These are phyloP conservation scores for Heliconius sara DNA, from an alignment of 2,888 invertebrate species.

Conservation along the genomic window DNA sequence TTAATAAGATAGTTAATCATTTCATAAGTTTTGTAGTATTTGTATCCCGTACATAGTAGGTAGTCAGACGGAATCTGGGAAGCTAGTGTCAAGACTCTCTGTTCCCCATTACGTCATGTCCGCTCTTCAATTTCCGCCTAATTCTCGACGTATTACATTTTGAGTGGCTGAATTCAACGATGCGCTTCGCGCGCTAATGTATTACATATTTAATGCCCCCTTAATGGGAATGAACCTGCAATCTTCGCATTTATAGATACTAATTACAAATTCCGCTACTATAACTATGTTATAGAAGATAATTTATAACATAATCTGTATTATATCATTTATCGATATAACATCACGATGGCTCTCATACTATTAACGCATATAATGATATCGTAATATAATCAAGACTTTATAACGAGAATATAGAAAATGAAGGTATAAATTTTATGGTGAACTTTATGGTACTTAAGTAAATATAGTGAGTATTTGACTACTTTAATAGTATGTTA, in stretches of 20 bases:
- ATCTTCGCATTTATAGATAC: background rate
- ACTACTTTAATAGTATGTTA: background rate
- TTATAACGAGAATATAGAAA: conserved; percentile 20
- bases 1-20: background rate
- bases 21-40: background rate
- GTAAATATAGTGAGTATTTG: conserved; percentile 13
- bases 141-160: too few relatives aligned
- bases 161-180: background rate
- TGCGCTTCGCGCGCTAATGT: background rate
- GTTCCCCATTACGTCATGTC: too few relatives aligned
- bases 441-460: conserved; percentile 29
- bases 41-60: too few relatives aligned
- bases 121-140: background rate
- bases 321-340: conserved; percentile 9
- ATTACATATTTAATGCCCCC: background rate
- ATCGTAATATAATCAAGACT: conserved; percentile 22
- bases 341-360: conserved; percentile 4
- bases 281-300: background rate
- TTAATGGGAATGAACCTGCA: background rate
- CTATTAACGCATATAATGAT: conserved; percentile 26
- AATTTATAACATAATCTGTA: background rate
- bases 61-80: too few relatives aligned
- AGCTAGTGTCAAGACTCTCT: too few relatives aligned
- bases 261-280: background rate
- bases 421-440: conserved; percentile 29